Base-by-base conservation (phyloP, 53 echinoderm and acorn worm genomes). In the Holothuria leucospilota region DNA sequence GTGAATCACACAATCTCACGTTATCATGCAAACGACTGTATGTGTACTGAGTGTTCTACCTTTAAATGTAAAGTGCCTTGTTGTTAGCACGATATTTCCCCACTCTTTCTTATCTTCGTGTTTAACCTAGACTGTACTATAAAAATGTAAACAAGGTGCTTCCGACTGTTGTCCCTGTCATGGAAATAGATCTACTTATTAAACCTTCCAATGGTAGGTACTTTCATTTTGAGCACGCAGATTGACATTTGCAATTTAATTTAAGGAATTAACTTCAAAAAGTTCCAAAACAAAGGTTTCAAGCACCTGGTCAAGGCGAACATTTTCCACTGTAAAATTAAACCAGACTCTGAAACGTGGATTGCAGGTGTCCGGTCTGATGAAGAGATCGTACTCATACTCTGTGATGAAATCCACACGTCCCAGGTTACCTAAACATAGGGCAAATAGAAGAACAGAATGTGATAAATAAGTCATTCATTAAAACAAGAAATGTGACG, bases 311-410 rank as follows among this genome's bases (percentile, higher is more conserved):
- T 98, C 98, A 34, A 93, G 82, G 60, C 78, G 87, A 71, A 90
- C 89, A 42, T 98, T 98, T 84, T 98, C 98, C 28, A 98, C 93
- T 38, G 98, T 98, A 85, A 98, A 98, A 88, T 95, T 95, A 77
- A 98, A 98, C 98, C 98, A 98, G 52, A 98, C 98, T 49, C 98
- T 90, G 71, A 98, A 98, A 12, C 98, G 86, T 21, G 95, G 95
- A 81, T 98, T 98, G 84, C 98, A 98, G 39, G 98, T 98, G 84
- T 98, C 98, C 2, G 98, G 98, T 68, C 98, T 84, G 60, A 98
- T 88, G 85, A 98, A 98, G 51, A 98, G 90, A 70, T 98, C 98
- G 52, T 98, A 98, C 78, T 98, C 98, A 75, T 93, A 95, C 56
- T 98, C 98, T 20, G 98, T 95, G 85, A 98, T 95, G 89, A 93